A percentile compares a stretch with the other conserved stretches of the same genome.
phyloP scores from a whole-genome alignment of 2,888 invertebrate genomes.

The Machimus atricapillus region DNA sequence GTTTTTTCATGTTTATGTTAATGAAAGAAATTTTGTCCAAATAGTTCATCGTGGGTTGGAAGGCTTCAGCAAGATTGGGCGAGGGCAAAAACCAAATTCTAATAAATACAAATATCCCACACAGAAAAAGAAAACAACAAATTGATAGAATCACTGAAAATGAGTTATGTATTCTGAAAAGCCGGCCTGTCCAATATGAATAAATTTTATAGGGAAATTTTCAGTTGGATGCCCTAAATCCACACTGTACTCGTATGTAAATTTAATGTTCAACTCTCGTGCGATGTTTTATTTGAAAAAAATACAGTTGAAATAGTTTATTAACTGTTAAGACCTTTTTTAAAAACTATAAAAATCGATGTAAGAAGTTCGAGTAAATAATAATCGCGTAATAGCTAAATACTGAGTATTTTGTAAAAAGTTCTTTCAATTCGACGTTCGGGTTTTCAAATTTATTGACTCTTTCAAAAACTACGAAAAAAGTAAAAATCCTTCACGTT shows the following conservation, averaged over 20 bases:
- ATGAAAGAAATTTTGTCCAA: not conserved
- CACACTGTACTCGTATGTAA: not conserved
- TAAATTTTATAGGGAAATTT: not conserved
- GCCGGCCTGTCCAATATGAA: not conserved
- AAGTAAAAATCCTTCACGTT: not conserved
- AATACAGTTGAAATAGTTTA: not conserved
- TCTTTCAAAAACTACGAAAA: not conserved
- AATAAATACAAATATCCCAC: not conserved
- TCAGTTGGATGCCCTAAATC: not conserved
- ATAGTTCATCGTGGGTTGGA: not conserved
- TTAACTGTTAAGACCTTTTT: not conserved
- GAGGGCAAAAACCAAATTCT: not conserved
- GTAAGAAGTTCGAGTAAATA: not conserved
- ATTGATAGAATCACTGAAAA: not conserved
- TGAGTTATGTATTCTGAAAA: not conserved
- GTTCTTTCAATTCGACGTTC: not conserved
- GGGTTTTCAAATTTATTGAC: not conserved
- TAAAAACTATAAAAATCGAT: not conserved
- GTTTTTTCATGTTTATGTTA: constrained; percentile 1
- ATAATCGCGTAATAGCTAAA: not conserved
- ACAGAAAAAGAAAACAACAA: not conserved
- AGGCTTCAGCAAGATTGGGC: not conserved
- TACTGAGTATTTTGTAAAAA: not conserved
- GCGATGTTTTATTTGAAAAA: not conserved
- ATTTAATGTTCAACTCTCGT: not conserved